A percentile compares a stretch with the other conserved stretches of the same genome.
phyloP scores from a whole-genome alignment of 2,888 invertebrate genomes.

The Lasius fuliginosus region DNA sequence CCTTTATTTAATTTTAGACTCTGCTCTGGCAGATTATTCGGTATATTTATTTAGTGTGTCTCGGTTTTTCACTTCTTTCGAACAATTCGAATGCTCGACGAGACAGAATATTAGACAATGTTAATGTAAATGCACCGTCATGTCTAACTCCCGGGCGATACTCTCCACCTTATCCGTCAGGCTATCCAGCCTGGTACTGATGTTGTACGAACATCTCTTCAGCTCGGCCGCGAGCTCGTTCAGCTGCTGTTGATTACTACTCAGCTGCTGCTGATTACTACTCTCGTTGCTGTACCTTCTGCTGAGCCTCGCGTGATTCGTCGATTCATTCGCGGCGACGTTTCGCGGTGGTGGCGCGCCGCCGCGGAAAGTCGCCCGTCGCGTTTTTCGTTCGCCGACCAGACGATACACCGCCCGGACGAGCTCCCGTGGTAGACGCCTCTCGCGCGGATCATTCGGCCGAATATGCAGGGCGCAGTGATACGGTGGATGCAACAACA shows the following conservation, averaged over 20 bases:
- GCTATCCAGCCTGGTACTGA: slow-evolving; percentile 76
- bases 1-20: neutral
- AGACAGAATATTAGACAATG: neutral
- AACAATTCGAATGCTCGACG: neutral
- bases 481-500: slow-evolving; percentile 92
- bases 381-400: slow-evolving; percentile 89
- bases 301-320: slow-evolving; percentile 69
- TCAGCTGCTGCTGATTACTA: slow-evolving; percentile 61
- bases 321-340: slow-evolving; percentile 57
- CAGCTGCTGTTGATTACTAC: slow-evolving; percentile 74
- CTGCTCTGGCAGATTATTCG: neutral
- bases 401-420: slow-evolving; percentile 92
- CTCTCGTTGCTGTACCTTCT: slow-evolving; percentile 80
- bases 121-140: slow-evolving; percentile 41
- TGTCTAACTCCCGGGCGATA: slow-evolving; percentile 75
- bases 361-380: neutral
- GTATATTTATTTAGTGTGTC: neutral
- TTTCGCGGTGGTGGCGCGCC: slow-evolving; percentile 18
- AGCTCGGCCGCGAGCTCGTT: slow-evolving; percentile 80
- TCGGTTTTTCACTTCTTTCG: neutral
- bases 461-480: slow-evolving; percentile 92
- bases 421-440: slow-evolving; percentile 91
- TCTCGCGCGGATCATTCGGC: slow-evolving; percentile 94
- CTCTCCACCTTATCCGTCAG: slow-evolving; percentile 78
- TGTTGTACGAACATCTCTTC: slow-evolving; percentile 79